A percentile compares a stretch with the other conserved stretches of the same genome.
phyloP scores from a whole-genome alignment of 1,140 invertebrate genomes.

The Papilio dardanus region DNA sequence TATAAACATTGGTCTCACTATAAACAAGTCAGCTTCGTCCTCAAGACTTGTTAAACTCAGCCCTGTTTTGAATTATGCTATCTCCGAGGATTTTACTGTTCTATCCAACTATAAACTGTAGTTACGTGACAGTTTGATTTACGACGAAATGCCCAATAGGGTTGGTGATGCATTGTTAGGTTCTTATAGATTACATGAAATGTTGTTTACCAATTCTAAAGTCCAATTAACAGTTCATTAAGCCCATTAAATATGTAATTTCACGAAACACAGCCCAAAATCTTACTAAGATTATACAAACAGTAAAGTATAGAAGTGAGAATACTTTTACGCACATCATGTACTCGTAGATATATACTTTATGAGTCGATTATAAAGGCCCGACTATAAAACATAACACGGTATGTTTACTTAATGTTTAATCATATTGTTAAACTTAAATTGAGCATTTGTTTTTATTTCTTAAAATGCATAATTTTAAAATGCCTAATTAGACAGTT shows the following conservation, averaged over 20 bases:
- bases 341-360: too few relatives aligned
- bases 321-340: too few relatives aligned
- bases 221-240: neutral
- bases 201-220: too few relatives aligned
- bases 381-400: too few relatives aligned
- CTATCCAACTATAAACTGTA: neutral
- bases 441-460: slow-evolving; percentile 10
- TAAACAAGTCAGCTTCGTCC: neutral
- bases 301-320: too few relatives aligned
- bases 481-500: slow-evolving; percentile 1
- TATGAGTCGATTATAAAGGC: too few relatives aligned
- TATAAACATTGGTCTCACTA: neutral
- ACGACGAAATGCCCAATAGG: neutral
- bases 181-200: too few relatives aligned
- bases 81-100: slow-evolving; percentile 2
- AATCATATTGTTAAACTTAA: neutral
- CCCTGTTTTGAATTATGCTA: neutral
- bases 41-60: neutral
- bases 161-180: neutral
- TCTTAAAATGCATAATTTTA: neutral
- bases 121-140: slow-evolving; percentile 6
- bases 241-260: too few relatives aligned
- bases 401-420: too few relatives aligned
- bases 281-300: too few relatives aligned
- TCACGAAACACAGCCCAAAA: too few relatives aligned